A percentile compares a stretch with the other conserved stretches of the same genome.
Conservation (phyloP, 2,797 vertebrate species). For the Anolis apletophallus region DNA sequence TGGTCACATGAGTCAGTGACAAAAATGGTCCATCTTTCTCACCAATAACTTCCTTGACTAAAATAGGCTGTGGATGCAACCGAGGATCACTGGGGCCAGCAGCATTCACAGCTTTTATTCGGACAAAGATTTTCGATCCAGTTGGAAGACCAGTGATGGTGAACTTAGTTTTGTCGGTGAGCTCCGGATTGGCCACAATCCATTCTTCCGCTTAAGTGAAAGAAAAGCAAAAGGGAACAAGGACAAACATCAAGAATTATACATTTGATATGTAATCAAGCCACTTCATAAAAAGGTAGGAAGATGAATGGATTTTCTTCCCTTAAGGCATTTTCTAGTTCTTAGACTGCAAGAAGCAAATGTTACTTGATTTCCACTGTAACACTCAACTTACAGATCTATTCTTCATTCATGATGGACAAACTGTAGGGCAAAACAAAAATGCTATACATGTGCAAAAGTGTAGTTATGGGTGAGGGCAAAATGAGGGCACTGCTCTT, state of each 20-base stretch:
- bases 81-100: constrained; percentile 90
- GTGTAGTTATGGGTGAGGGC: too few relatives aligned
- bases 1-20: not conserved
- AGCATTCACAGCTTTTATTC: constrained; percentile 93
- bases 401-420: too few relatives aligned
- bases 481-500: too few relatives aligned
- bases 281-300: not conserved
- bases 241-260: constrained; percentile 36
- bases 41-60: constrained; percentile 97
- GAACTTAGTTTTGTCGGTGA: constrained; percentile 93
- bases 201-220: constrained; percentile 86
- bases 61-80: constrained; percentile 88
- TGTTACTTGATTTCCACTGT: not conserved
- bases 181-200: constrained; percentile 86
- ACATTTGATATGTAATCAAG: constrained; percentile 12
- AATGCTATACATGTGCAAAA: too few relatives aligned
- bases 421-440: too few relatives aligned
- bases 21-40: constrained; percentile 62
- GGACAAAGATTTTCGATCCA: constrained; percentile 88
- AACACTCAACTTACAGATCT: not conserved
- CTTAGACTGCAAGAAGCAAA: not conserved
- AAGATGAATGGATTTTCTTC: not conserved
- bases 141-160: constrained; percentile 88
- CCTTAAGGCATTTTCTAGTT: not conserved
- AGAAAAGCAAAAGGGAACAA: constrained; percentile 23